phyloP scores from a whole-genome alignment of 2,888 invertebrate genomes.

The Rhagium mordax region DNA sequence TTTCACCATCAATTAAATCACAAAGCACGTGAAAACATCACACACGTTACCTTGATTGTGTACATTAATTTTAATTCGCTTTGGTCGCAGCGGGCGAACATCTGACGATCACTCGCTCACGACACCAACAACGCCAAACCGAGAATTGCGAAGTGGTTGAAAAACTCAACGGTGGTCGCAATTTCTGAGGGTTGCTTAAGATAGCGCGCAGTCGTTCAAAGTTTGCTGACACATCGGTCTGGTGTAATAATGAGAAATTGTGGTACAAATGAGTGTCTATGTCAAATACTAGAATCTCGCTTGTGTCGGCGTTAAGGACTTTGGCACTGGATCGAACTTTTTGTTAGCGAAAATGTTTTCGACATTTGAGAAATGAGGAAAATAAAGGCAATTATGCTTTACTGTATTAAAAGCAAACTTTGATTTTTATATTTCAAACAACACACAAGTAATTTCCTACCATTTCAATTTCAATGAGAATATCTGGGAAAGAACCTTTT shows the following conservation, averaged over 20 bases:
- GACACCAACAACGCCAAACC: background rate
- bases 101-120: background rate
- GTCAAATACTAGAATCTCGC: too few relatives aligned
- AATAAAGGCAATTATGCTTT: too few relatives aligned
- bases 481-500: too few relatives aligned
- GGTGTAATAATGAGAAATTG: background rate
- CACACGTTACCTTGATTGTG: background rate
- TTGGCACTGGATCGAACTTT: background rate
- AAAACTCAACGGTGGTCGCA: background rate
- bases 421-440: too few relatives aligned
- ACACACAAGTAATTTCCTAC: too few relatives aligned
- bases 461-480: too few relatives aligned
- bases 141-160: background rate
- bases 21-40: background rate
- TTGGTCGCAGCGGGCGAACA: background rate
- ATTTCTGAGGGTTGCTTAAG: background rate
- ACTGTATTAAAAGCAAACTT: too few relatives aligned
- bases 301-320: background rate
- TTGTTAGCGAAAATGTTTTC: too few relatives aligned
- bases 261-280: background rate
- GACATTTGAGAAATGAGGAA: too few relatives aligned
- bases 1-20: conserved; percentile 17
- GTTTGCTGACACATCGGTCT: background rate
- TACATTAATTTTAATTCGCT: background rate
- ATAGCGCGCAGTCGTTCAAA: background rate